Percentiles rank a stretch among this genome's conserved stretches.
These are phyloP conservation scores for Pseudonaja textilis DNA, from an alignment of 2,113 vertebrate genomes.

Conservation along the genomic window DNA sequence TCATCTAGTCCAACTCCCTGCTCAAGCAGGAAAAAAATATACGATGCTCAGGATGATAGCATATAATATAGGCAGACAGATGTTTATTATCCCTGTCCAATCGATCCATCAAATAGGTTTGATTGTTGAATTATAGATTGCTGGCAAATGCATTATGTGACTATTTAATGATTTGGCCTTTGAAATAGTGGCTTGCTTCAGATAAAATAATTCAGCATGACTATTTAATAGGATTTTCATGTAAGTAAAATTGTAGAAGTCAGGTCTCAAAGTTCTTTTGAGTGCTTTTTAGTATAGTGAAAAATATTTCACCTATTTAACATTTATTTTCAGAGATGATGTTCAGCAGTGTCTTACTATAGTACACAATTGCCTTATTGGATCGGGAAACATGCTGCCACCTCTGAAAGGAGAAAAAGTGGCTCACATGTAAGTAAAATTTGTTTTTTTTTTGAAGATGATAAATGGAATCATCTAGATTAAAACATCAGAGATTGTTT, in stretches of 20 bases:
- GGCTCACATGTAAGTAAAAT: slow-evolving; percentile 83
- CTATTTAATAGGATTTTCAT: background rate
- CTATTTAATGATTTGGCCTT: background rate
- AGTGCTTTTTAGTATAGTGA: background rate
- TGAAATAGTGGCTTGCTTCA: background rate
- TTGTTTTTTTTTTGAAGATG: background rate
- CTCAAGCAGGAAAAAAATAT: background rate
- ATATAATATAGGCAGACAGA: background rate
- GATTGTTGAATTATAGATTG: background rate
- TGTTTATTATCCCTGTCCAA: background rate
- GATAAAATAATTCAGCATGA: background rate
- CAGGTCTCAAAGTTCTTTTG: background rate
- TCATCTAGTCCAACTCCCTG: background rate
- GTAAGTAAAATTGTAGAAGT: background rate
- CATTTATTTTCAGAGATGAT: slow-evolving; percentile 83
- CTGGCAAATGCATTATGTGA: background rate
- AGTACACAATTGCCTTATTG: slow-evolving; percentile 93
- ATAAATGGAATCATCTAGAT: background rate
- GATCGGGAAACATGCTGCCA: slow-evolving; percentile 89
- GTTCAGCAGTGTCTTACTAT: slow-evolving; percentile 92
- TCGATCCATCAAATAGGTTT: background rate
- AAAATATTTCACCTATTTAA: background rate
- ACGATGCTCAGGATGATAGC: background rate
- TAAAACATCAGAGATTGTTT: background rate
- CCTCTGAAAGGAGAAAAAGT: slow-evolving; percentile 87